phyloP scores from a whole-genome alignment of 2,888 invertebrate genomes.

The Sisyra nigra region DNA sequence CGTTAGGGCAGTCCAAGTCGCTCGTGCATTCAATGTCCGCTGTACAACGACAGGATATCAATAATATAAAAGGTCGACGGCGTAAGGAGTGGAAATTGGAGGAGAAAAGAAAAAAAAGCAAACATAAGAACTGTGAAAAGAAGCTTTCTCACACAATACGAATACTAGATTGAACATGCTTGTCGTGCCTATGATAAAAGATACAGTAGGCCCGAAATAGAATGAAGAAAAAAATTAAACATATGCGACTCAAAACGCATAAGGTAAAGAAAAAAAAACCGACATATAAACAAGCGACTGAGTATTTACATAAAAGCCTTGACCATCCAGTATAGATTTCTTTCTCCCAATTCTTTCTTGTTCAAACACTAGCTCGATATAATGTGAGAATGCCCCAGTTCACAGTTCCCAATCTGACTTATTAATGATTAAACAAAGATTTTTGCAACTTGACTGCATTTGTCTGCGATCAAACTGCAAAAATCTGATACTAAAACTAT shows the following conservation, averaged over 20 bases:
- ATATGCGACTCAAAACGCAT: slow-evolving; percentile 17
- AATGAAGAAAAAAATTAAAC: slow-evolving; percentile 24
- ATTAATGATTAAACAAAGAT: slow-evolving; percentile 13
- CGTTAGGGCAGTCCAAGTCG: slow-evolving; percentile 81
- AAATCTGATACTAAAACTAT: background rate
- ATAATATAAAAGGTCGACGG: slow-evolving; percentile 11
- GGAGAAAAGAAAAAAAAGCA: slow-evolving; percentile 50
- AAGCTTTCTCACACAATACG: slow-evolving; percentile 56
- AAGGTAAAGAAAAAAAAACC: slow-evolving; percentile 1
- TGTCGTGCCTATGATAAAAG: slow-evolving; percentile 28
- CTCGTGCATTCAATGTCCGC: slow-evolving; percentile 58
- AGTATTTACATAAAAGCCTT: slow-evolving; percentile 40
- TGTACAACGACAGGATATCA: background rate
- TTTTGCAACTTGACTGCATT: slow-evolving; percentile 1
- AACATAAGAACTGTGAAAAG: slow-evolving; percentile 80
- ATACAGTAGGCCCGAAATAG: slow-evolving; percentile 26
- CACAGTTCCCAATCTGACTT: slow-evolving; percentile 63
- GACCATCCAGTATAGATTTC: slow-evolving; percentile 23
- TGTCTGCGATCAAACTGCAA: slow-evolving; percentile 5
- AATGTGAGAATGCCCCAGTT: slow-evolving; percentile 59
- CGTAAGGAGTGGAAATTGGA: slow-evolving; percentile 21
- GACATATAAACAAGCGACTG: slow-evolving; percentile 26
- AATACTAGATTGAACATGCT: slow-evolving; percentile 41
- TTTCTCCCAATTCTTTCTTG: slow-evolving; percentile 1
- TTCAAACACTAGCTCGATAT: slow-evolving; percentile 14